Percentiles rank a stretch among this genome's conserved stretches.
Conservation (phyloP, 2,888 invertebrate species). For the Dynastes tityus region DNA sequence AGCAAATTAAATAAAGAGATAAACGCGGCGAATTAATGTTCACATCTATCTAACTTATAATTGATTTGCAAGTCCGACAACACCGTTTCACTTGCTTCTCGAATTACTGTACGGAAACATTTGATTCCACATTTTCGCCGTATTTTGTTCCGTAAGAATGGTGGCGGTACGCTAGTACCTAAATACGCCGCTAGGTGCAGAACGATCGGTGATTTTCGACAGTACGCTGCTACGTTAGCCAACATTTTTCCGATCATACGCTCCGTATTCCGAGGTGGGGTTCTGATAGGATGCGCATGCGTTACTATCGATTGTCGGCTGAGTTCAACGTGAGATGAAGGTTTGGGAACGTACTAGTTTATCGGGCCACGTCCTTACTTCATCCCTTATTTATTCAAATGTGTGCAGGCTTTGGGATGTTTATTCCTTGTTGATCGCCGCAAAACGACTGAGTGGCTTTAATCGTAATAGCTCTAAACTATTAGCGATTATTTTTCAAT, state of each 20-base stretch:
- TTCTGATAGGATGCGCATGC: slow-evolving; percentile 59
- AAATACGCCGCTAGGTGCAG: slow-evolving; percentile 64
- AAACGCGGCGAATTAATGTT: slow-evolving; percentile 25
- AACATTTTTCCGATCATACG: slow-evolving; percentile 58
- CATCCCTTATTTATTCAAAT: slow-evolving; percentile 49
- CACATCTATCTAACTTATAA: slow-evolving; percentile 25
- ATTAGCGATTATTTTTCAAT: background rate
- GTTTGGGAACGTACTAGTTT: slow-evolving; percentile 58
- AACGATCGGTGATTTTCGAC: slow-evolving; percentile 63
- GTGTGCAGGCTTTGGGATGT: slow-evolving; percentile 4
- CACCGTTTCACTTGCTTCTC: slow-evolving; percentile 38
- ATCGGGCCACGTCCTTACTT: slow-evolving; percentile 52
- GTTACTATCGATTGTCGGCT: slow-evolving; percentile 64
- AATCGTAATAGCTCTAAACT: background rate
- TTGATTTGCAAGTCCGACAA: background rate
- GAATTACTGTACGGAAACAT: slow-evolving; percentile 34
- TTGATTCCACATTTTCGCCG: slow-evolving; percentile 40
- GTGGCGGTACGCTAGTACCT: slow-evolving; percentile 24
- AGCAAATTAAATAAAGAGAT: slow-evolving; percentile 20
- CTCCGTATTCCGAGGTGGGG: slow-evolving; percentile 58
- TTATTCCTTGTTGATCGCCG: background rate
- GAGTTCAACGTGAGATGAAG: slow-evolving; percentile 59
- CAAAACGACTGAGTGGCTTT: slow-evolving; percentile 5
- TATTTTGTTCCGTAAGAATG: slow-evolving; percentile 37
- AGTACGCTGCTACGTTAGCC: slow-evolving; percentile 45